A percentile compares a stretch with the other conserved stretches of the same genome.
Conservation (phyloP, 2,797 vertebrate species). For the Pseudochirops cupreus region DNA sequence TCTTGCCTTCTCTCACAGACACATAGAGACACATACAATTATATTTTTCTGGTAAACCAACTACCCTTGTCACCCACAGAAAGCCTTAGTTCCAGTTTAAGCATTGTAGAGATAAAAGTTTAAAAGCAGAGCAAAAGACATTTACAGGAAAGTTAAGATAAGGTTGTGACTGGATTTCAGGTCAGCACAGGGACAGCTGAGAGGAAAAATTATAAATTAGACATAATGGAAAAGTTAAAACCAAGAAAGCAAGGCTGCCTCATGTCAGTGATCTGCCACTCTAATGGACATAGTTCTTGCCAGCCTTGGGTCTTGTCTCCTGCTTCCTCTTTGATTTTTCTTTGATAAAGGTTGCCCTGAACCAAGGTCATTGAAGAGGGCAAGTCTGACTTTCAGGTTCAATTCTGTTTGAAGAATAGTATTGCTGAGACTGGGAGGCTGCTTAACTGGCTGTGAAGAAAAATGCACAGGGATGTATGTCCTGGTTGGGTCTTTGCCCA, state of each 20-base stretch:
- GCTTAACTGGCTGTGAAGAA: background rate
- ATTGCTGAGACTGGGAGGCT: background rate
- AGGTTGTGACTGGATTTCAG: slow-evolving; percentile 50
- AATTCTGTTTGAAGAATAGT: background rate
- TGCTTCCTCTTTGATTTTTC: background rate
- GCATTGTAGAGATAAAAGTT: slow-evolving; percentile 42
- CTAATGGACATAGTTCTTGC: background rate
- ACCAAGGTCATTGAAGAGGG: background rate
- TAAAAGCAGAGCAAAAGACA: background rate
- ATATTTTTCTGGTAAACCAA: slow-evolving; percentile 15
- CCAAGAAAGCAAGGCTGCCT: background rate
- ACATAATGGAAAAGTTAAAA: slow-evolving; percentile 54
- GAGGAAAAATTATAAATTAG: slow-evolving; percentile 31
- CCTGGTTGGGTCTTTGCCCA: background rate
- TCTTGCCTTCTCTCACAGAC: background rate
- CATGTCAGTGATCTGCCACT: background rate
- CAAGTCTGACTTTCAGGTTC: background rate
- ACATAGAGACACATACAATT: slow-evolving; percentile 8
- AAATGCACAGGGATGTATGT: background rate
- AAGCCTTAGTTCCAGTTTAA: slow-evolving; percentile 49
- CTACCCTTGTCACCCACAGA: slow-evolving; percentile 7
- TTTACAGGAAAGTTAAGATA: slow-evolving; percentile 63
- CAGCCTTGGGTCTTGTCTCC: background rate
- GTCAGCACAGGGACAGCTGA: slow-evolving; percentile 17
- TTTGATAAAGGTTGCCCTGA: background rate